Evolutionary conservation across 2,888 invertebrate genomes (phyloP).

Genomic region (Synergus japonicus): DNA sequence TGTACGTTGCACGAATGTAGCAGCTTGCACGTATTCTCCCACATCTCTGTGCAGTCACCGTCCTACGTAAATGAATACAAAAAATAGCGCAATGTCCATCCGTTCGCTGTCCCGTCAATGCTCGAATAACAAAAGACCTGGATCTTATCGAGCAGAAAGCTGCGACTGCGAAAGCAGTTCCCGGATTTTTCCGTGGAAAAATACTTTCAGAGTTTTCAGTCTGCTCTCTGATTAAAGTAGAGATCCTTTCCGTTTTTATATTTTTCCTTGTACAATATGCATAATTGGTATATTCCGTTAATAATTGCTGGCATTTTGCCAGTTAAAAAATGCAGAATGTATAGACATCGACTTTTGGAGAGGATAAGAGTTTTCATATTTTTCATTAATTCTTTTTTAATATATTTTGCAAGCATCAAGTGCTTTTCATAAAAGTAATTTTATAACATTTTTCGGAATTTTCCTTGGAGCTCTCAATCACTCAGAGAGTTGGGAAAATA

Average conservation of each 20-base stretch:
- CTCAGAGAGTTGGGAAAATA: too few relatives aligned
- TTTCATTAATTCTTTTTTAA: too few relatives aligned
- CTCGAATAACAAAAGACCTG: conserved; percentile 40
- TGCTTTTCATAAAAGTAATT: too few relatives aligned
- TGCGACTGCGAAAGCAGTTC: conserved; percentile 16
- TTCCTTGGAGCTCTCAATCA: too few relatives aligned
- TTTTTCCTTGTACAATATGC: too few relatives aligned
- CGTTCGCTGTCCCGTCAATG: conserved; percentile 39
- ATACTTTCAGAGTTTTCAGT: conserved; percentile 20
- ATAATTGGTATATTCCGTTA: too few relatives aligned
- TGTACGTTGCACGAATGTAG: conserved; percentile 41
- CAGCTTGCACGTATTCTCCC: conserved; percentile 43
- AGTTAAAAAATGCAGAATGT: too few relatives aligned
- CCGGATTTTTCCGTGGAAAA: conserved; percentile 19
- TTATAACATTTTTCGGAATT: too few relatives aligned
- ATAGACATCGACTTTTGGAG: too few relatives aligned
- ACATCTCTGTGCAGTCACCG: conserved; percentile 28
- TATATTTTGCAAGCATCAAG: too few relatives aligned
- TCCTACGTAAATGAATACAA: conserved; percentile 35
- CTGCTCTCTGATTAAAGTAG: neutral
- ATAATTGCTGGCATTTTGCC: too few relatives aligned
- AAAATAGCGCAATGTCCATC: conserved; percentile 35
- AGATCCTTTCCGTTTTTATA: neutral
- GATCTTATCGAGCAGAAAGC: conserved; percentile 41
- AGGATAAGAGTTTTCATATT: too few relatives aligned